Conservation (phyloP, 2,888 invertebrate genomes). For the Globia sparganii region DNA sequence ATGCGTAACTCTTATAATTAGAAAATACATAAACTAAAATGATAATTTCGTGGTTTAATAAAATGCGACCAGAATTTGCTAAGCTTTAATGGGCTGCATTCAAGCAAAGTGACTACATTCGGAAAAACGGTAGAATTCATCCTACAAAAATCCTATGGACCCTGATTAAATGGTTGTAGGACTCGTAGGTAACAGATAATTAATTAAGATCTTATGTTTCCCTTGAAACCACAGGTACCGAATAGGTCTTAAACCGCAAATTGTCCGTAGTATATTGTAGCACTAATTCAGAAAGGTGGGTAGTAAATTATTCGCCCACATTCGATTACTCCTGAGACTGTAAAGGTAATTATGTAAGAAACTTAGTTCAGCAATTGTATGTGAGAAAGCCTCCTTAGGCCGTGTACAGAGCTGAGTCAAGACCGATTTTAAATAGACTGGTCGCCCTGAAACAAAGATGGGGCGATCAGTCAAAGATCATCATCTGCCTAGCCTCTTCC, state of each 20-base stretch:
- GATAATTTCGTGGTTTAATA: too few relatives aligned
- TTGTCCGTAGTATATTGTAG: conserved; percentile 67
- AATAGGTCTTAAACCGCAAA: conserved; percentile 61
- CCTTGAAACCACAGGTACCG: conserved; percentile 29
- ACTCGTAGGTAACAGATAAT: conserved; percentile 9
- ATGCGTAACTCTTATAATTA: too few relatives aligned
- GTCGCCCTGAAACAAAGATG: not conserved
- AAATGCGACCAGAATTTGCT: not conserved
- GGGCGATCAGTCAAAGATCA: not conserved
- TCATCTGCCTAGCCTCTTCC: too few relatives aligned
- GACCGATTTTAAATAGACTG: not conserved
- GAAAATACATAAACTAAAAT: too few relatives aligned
- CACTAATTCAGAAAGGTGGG: conserved; percentile 67
- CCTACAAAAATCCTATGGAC: not conserved
- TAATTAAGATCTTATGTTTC: conserved; percentile 38
- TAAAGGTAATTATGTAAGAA: conserved; percentile 65
- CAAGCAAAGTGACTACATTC: not conserved
- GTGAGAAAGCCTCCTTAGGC: conserved; percentile 12
- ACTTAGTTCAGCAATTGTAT: conserved; percentile 36
- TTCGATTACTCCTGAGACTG: conserved; percentile 67
- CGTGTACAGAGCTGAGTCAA: not conserved
- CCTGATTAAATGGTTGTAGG: conserved; percentile 14
- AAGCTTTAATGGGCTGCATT: not conserved
- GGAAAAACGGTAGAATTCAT: not conserved
- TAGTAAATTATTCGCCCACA: conserved; percentile 73